Evolutionary conservation across 2,797 vertebrate species (phyloP).

Genomic region (Kryptopterus vitreolus): DNA sequence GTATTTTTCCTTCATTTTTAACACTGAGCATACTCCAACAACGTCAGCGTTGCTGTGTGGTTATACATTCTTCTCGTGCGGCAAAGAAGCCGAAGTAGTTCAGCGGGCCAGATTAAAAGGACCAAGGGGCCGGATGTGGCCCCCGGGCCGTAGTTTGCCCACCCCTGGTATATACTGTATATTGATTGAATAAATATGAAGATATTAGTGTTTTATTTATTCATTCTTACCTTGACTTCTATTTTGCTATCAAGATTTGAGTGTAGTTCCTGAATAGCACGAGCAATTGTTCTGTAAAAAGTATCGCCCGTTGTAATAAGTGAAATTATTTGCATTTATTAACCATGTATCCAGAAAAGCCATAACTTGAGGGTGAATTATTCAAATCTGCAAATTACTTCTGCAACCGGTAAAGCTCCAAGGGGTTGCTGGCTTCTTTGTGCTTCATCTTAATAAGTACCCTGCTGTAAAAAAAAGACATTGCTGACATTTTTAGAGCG

Average conservation of each 20-base stretch:
- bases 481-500: background rate
- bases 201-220: background rate
- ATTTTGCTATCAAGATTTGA: slow-evolving; percentile 56
- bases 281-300: slow-evolving; percentile 59
- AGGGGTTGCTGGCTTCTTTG: slow-evolving; percentile 28
- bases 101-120: too few species aligned
- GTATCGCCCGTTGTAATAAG: background rate
- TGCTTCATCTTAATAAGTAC: slow-evolving; percentile 69
- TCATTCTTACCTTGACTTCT: slow-evolving; percentile 62
- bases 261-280: slow-evolving; percentile 61
- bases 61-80: too few species aligned
- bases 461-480: slow-evolving; percentile 60
- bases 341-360: slow-evolving; percentile 5
- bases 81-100: too few species aligned
- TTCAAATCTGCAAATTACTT: slow-evolving; percentile 26
- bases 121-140: too few species aligned
- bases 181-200: background rate
- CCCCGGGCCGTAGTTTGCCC: too few species aligned
- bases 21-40: too few species aligned
- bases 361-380: background rate
- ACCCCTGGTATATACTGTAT: too few species aligned
- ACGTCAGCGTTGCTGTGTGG: too few species aligned
- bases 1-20: too few species aligned
- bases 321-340: background rate
- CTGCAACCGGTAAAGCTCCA: slow-evolving; percentile 21